phyloP scores from a whole-genome alignment of 2,888 invertebrate genomes.

The Pollenia angustigena region DNA sequence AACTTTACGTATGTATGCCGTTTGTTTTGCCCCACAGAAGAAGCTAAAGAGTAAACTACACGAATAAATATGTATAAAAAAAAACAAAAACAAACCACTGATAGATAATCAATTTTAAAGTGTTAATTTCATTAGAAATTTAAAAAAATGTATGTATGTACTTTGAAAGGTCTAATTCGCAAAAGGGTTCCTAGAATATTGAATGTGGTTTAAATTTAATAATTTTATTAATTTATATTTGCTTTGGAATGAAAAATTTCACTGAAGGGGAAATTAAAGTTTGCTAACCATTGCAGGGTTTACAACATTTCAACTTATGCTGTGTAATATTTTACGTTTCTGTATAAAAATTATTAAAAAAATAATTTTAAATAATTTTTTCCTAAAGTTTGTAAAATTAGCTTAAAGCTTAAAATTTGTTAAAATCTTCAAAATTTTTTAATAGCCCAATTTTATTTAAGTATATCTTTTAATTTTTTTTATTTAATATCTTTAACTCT shows the following conservation, averaged over 20 bases:
- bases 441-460: too few species aligned
- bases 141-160: background rate
- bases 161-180: background rate
- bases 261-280: too few species aligned
- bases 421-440: too few species aligned
- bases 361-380: too few species aligned
- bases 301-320: too few species aligned
- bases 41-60: background rate
- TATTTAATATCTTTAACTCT: background rate
- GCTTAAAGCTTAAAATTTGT: too few species aligned
- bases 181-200: conserved; percentile 1
- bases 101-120: conserved; percentile 33
- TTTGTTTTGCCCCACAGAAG: conserved; percentile 22
- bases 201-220: background rate
- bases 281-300: too few species aligned
- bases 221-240: background rate
- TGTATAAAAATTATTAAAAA: too few species aligned
- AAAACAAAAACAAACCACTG: background rate
- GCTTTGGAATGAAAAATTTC: background rate
- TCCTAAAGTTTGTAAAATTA: too few species aligned
- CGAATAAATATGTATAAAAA: background rate
- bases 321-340: too few species aligned
- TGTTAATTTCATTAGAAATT: conserved; percentile 49
- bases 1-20: conserved; percentile 12
- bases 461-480: too few species aligned